Base-by-base conservation (phyloP, 2,888 invertebrate species). In the Rhingia rostrata region DNA sequence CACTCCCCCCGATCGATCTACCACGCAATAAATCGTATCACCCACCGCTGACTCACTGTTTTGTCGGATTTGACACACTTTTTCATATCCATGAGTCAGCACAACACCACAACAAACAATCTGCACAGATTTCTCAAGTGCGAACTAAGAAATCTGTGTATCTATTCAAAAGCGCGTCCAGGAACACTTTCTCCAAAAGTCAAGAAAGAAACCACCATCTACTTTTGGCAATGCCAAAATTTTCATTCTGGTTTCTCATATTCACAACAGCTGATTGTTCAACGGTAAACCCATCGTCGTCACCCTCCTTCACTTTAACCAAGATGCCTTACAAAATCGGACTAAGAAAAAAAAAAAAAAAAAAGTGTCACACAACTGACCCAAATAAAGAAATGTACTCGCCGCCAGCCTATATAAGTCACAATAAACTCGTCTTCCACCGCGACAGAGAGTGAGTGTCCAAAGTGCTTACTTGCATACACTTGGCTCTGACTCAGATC, bases 331-430 rank as follows among this genome's bases (percentile, higher is more conserved):
- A 41, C 41, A 4, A 22, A n/a, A n/a, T 10, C 7, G 6, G 12
- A 53, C 33, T 5, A 61, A 47, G 32, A 35, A 32, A 61, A 33
- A 32, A 10, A 53, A n/a, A n/a, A n/a, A n/a, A 12, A 10, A 51
- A 32, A 10, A 53, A 43, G 39, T 66, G 66, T 66, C 67, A 67
- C 69, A 69, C 63, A 73, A 70, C 22, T 82, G 75, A 82, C 81
- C 81, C 70, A 82, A 82, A 82, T 82, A 60, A 64, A 70, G 70
- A 70, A 75, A 82, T 64, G 64, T 56, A 12, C 32, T 53, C n/a
- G 53, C 33, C 47, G 53, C 33, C 53, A 35, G 53, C 53, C 53
- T 53, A 53, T 53, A 33, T 32, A 49, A 49, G 49, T 53, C 33
- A 53, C 35, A 53, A 32, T 53, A 12, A 35, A 35, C 53, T 35